Evolutionary conservation across 1,140 invertebrate genomes (phyloP).

Genomic region (Procambarus virginalis): DNA sequence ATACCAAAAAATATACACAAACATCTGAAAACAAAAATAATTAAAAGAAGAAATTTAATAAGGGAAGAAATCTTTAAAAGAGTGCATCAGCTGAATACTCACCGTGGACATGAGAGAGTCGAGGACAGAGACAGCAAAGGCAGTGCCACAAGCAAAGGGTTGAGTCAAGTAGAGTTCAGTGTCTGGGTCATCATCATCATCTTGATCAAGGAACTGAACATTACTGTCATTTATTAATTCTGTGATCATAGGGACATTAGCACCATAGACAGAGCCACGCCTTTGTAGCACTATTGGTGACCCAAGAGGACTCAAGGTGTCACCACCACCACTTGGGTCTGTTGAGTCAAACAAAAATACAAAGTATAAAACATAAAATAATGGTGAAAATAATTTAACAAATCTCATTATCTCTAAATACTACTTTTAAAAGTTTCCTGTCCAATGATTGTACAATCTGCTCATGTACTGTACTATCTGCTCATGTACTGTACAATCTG

Average conservation of each 20-base stretch:
- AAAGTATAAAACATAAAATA: neutral
- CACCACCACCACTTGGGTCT: constrained; percentile 72
- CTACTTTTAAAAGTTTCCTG: too few relatives aligned
- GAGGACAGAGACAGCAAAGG: constrained; percentile 99
- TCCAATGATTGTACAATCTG: too few relatives aligned
- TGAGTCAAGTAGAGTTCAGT: constrained; percentile 99
- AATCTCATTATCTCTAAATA: too few relatives aligned
- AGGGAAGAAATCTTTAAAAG: too few relatives aligned
- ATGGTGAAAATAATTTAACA: constrained; percentile 25
- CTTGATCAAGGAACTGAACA: constrained; percentile 99
- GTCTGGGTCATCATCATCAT: constrained; percentile 99
- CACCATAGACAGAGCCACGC: constrained; percentile 96
- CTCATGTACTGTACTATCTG: too few relatives aligned
- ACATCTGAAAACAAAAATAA: too few relatives aligned
- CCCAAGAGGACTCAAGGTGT: constrained; percentile 79
- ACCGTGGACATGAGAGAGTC: constrained; percentile 99
- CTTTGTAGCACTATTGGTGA: constrained; percentile 93
- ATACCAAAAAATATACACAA: too few relatives aligned
- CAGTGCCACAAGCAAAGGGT: constrained; percentile 99
- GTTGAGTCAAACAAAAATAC: constrained; percentile 51
- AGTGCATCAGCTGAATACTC: constrained; percentile 72
- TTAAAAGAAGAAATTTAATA: too few relatives aligned
- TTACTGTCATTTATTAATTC: constrained; percentile 99
- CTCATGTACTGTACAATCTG: too few relatives aligned
- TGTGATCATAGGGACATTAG: constrained; percentile 99